A percentile compares a stretch with the other conserved stretches of the same genome.
phyloP scores from a whole-genome alignment of 2,113 vertebrate genomes.

The Meles meles region DNA sequence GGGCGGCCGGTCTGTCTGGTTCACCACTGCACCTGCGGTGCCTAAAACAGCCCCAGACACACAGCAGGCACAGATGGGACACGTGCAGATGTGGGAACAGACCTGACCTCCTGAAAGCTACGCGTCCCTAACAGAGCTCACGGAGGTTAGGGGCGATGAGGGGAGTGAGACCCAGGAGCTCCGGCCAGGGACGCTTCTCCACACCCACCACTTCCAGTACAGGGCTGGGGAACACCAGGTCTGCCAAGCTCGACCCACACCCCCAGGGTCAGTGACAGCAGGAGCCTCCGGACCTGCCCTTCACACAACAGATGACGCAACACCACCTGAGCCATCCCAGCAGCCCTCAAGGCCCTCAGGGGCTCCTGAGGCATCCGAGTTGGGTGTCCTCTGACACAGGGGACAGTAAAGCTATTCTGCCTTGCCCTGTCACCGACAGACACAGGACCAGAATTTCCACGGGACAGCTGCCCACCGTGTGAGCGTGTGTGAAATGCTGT shows the following conservation, averaged over 20 bases:
- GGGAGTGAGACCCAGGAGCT: background rate
- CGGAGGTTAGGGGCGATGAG: background rate
- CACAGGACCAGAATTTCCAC: accelerated
- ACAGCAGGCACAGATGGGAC: background rate
- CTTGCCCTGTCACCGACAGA: background rate
- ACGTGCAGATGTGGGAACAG: background rate
- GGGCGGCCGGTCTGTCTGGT: no score
- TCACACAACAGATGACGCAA: background rate
- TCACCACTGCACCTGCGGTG: background rate
- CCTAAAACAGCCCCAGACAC: background rate
- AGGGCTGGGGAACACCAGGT: background rate
- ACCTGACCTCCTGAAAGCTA: background rate
- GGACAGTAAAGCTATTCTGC: background rate
- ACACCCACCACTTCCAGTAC: background rate
- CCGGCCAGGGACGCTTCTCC: background rate
- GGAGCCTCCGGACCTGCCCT: background rate
- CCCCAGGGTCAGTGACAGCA: background rate
- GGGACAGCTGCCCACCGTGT: no score
- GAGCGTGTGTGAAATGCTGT: accelerated
- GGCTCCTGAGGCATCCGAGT: background rate
- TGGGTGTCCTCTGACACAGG: accelerated
- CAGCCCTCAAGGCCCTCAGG: background rate
- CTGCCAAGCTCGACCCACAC: background rate
- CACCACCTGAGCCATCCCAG: background rate
- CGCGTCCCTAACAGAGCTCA: background rate